Evolutionary conservation across 2,113 vertebrate species (phyloP).

Genomic region (Otolemur garnettii): DNA sequence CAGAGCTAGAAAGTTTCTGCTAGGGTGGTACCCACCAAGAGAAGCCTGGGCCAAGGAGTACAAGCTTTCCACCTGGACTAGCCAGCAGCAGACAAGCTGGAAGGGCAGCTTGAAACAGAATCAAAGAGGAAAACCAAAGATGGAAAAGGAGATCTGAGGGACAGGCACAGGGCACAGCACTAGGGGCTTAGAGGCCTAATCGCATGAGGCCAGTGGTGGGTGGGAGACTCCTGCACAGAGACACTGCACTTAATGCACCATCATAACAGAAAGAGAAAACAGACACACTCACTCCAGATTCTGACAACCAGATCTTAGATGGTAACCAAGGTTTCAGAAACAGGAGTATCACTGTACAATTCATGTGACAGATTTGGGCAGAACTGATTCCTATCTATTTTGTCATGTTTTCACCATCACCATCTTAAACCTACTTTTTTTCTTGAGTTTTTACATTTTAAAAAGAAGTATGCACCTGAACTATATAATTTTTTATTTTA

Average conservation of each 20-base stretch:
- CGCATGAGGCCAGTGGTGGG: neutral
- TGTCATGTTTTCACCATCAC: neutral
- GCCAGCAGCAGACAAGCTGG: neutral
- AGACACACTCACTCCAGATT: neutral
- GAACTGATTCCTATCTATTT: neutral
- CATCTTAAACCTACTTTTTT: neutral
- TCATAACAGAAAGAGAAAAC: neutral
- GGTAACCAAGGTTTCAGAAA: neutral
- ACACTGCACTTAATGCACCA: neutral
- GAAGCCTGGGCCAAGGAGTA: neutral
- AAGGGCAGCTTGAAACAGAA: neutral
- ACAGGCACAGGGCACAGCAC: neutral
- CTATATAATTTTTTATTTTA: neutral
- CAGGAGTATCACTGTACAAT: neutral
- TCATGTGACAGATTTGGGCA: neutral
- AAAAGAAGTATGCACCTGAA: neutral
- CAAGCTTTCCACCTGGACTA: neutral
- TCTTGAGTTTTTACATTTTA: neutral
- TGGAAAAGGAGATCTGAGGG: neutral
- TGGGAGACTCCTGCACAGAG: neutral
- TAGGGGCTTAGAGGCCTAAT: neutral
- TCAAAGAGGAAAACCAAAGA: neutral
- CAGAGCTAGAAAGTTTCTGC: neutral
- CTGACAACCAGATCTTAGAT: neutral
- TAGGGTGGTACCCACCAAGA: neutral